These are phyloP conservation scores for Zosterops pallidus DNA, from an alignment of 2,113 vertebrate species.

Conservation along the genomic window DNA sequence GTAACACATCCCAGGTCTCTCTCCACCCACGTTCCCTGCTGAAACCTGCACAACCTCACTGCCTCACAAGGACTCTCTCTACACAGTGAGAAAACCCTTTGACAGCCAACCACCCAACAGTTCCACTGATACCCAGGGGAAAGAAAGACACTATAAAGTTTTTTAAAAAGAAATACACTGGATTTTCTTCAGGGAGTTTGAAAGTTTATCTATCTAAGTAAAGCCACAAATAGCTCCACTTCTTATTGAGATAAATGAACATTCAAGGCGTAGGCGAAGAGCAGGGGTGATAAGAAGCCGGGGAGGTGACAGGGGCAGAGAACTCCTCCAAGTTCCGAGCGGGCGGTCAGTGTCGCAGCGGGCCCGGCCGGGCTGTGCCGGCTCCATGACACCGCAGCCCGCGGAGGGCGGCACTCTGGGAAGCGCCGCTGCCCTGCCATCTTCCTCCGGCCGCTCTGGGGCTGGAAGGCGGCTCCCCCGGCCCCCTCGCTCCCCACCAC, in stretches of 20 bases:
- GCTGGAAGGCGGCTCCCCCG: neutral
- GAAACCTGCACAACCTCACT: accelerated
- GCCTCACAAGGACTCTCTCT: accelerated
- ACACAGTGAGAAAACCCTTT: neutral
- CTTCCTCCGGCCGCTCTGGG: neutral
- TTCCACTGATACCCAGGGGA: neutral
- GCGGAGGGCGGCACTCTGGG: neutral
- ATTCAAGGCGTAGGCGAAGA: neutral
- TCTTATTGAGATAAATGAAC: neutral
- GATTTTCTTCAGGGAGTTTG: neutral
- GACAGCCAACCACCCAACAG: neutral
- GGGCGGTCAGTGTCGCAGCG: neutral
- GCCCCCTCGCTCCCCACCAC: neutral
- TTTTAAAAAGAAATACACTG: neutral
- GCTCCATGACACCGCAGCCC: constrained; percentile 40
- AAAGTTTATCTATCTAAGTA: neutral
- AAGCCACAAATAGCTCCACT: neutral
- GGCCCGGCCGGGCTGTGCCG: neutral
- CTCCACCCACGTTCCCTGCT: accelerated
- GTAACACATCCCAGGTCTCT: accelerated
- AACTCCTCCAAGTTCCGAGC: accelerated
- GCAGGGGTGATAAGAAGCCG: neutral
- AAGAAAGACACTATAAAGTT: neutral
- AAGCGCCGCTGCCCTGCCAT: neutral
- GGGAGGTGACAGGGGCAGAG: neutral